Percentiles rank a stretch among this genome's conserved stretches.
phyloP scores from a whole-genome alignment of 2,888 invertebrate species.

The Calliopum simillimum region DNA sequence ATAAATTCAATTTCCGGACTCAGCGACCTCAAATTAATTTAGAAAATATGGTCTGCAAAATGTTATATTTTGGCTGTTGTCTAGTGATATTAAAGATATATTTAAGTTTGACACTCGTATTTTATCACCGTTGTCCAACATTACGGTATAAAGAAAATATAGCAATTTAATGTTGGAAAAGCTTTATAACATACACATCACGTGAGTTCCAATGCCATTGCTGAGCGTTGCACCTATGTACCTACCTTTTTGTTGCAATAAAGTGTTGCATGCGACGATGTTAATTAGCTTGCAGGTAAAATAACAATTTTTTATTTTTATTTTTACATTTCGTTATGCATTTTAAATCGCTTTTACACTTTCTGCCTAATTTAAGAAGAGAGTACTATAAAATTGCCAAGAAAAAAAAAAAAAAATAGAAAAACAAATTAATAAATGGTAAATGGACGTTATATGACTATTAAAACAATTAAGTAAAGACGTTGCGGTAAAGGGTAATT shows the following conservation, averaged over 20 bases:
- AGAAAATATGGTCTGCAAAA: no score
- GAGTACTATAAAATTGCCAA: slow-evolving; percentile 26
- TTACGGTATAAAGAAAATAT: no score
- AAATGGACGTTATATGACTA: slow-evolving; percentile 32
- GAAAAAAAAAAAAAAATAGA: slow-evolving; percentile 1
- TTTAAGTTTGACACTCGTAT: no score
- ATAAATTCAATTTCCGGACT: no score
- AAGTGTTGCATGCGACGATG: slow-evolving; percentile 16
- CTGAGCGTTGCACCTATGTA: slow-evolving; percentile 26
- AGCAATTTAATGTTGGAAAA: no score
- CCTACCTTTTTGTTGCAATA: neutral
- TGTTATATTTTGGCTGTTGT: no score
- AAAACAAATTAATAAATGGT: slow-evolving; percentile 27
- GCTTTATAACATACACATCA: neutral
- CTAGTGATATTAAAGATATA: no score
- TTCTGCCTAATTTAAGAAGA: no score
- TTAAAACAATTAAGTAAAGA: slow-evolving; percentile 1
- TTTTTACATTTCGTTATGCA: neutral
- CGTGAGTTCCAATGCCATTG: slow-evolving; percentile 20
- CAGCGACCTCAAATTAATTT: no score
- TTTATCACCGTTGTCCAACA: no score
- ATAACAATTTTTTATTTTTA: neutral
- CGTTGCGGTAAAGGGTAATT: slow-evolving; percentile 18
- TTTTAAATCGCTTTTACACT: no score
- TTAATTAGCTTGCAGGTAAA: slow-evolving; percentile 8